Evolutionary conservation across 2,888 invertebrate genomes (phyloP).

Genomic region (Epicampocera succincta): DNA sequence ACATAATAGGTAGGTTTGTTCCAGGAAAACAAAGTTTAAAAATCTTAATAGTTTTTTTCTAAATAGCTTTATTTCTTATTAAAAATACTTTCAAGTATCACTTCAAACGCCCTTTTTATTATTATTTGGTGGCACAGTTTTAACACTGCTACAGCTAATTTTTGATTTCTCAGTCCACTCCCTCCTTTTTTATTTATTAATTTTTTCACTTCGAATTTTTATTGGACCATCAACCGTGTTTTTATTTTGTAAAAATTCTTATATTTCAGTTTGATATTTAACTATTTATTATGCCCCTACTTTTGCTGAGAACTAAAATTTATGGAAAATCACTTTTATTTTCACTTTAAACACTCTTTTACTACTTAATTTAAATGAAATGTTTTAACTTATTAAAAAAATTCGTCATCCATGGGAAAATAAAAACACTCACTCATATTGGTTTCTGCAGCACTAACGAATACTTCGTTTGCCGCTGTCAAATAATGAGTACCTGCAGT

Average conservation of each 20-base stretch:
- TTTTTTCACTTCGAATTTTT: slow-evolving; percentile 6
- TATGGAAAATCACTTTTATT: slow-evolving; percentile 68
- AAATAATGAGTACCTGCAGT: slow-evolving; percentile 22
- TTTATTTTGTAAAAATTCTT: slow-evolving; percentile 35
- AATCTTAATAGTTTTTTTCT: no score
- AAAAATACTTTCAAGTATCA: background rate
- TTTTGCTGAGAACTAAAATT: slow-evolving; percentile 15
- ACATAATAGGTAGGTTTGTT: background rate
- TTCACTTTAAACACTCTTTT: slow-evolving; percentile 60
- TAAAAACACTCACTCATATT: slow-evolving; percentile 68
- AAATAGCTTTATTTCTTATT: no score
- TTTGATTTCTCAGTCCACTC: slow-evolving; percentile 6
- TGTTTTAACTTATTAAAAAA: slow-evolving; percentile 65
- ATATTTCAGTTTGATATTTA: slow-evolving; percentile 10
- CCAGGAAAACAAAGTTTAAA: no score
- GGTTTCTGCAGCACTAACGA: slow-evolving; percentile 44
- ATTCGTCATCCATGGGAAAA: slow-evolving; percentile 70
- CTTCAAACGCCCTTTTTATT: slow-evolving; percentile 53
- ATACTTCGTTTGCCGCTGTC: slow-evolving; percentile 24
- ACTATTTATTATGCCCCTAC: background rate
- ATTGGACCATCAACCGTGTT: background rate
- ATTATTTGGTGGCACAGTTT: slow-evolving; percentile 15
- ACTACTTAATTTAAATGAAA: slow-evolving; percentile 64
- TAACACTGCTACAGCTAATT: slow-evolving; percentile 43
- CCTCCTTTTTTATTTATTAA: slow-evolving; percentile 4